Conservation (phyloP, 2,113 vertebrate genomes). For the Microtus oregoni region DNA sequence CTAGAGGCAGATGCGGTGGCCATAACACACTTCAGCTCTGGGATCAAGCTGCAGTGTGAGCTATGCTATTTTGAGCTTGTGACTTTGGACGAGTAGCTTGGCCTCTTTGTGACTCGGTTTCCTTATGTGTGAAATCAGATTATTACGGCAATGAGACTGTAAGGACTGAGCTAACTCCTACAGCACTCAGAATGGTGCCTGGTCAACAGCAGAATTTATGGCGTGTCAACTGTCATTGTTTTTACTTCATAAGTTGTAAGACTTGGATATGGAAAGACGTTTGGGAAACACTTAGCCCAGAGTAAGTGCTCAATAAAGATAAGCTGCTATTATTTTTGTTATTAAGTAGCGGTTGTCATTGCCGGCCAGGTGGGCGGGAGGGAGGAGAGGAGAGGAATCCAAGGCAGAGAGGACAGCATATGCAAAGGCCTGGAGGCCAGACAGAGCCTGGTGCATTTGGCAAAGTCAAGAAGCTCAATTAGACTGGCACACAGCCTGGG, state of each 20-base stretch:
- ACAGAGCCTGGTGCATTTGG: constrained; percentile 52
- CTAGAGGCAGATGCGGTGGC: neutral
- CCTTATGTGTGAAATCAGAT: neutral
- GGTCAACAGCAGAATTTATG: neutral
- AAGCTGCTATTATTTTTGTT: constrained; percentile 58
- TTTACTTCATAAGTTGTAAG: constrained; percentile 2
- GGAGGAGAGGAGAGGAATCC: neutral
- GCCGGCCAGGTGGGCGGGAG: constrained; percentile 31
- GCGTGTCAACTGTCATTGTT: neutral
- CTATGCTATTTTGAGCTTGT: neutral
- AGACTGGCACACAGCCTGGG: constrained; percentile 54
- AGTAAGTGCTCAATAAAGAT: constrained; percentile 46
- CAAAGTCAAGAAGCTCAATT: constrained; percentile 52
- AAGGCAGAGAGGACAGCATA: constrained; percentile 45
- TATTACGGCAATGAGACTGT: neutral
- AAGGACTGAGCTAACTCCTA: neutral
- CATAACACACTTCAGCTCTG: neutral
- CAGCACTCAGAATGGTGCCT: neutral
- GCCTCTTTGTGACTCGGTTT: constrained; percentile 7
- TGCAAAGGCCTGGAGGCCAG: constrained; percentile 69
- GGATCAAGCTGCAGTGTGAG: neutral
- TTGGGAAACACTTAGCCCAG: constrained; percentile 31
- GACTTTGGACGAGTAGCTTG: neutral
- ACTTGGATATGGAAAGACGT: constrained; percentile 24
- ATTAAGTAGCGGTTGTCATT: constrained; percentile 45